Conservation (phyloP, 2,888 invertebrate genomes). For the Drosophila differens region DNA sequence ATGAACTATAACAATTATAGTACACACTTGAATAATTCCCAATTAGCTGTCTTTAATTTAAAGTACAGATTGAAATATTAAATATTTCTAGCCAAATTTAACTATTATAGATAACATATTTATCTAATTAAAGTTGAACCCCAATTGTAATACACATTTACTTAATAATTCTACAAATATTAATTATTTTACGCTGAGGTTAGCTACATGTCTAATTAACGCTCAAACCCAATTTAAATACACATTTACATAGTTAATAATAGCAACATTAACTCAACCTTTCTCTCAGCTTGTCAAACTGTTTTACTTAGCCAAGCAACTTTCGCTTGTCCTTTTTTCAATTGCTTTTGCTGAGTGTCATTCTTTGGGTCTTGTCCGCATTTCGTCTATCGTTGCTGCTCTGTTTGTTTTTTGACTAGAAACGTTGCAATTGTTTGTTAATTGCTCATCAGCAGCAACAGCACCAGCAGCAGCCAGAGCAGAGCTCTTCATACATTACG, state of each 20-base stretch:
- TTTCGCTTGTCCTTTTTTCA: neutral
- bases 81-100: too few relatives aligned
- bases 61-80: too few relatives aligned
- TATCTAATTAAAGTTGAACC: too few relatives aligned
- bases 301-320: conserved; percentile 12
- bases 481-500: conserved; percentile 56
- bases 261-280: neutral
- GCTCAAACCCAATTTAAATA: neutral
- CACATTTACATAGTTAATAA: neutral
- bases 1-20: neutral
- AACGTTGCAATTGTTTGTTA: conserved; percentile 76
- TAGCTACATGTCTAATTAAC: neutral
- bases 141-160: too few relatives aligned
- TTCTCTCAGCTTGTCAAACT: neutral
- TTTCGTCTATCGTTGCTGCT: conserved; percentile 33
- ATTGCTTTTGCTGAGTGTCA: conserved; percentile 20
- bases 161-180: neutral
- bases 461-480: neutral
- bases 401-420: conserved; percentile 63
- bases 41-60: too few relatives aligned
- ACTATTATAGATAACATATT: too few relatives aligned
- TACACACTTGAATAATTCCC: too few relatives aligned
- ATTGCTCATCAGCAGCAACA: conserved; percentile 70
- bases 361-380: conserved; percentile 18
- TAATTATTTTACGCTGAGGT: neutral